phyloP scores from a whole-genome alignment of 2,888 invertebrate genomes.

The Vanessa cardui region DNA sequence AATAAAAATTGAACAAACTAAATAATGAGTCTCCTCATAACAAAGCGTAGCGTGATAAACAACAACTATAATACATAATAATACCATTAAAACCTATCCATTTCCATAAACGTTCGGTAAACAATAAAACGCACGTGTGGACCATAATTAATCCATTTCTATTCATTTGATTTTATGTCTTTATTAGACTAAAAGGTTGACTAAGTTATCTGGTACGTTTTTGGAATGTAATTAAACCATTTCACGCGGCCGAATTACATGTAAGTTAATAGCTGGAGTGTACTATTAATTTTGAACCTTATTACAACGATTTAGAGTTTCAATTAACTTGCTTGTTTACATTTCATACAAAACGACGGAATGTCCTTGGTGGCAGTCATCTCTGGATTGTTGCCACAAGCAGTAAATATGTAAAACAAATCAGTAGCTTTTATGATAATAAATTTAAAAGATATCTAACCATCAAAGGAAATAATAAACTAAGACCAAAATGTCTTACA shows the following conservation, averaged over 20 bases:
- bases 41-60: slow-evolving; percentile 12
- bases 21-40: neutral
- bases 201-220: slow-evolving; percentile 23
- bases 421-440: too few species aligned
- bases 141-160: slow-evolving; percentile 46
- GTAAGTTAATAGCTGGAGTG: neutral
- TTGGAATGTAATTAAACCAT: slow-evolving; percentile 23
- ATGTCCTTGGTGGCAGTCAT: neutral
- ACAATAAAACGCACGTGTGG: slow-evolving; percentile 46
- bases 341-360: slow-evolving; percentile 3
- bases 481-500: too few species aligned
- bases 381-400: neutral
- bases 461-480: too few species aligned
- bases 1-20: too few species aligned
- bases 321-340: neutral
- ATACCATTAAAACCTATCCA: slow-evolving; percentile 36
- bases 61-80: slow-evolving; percentile 5
- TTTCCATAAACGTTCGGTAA: slow-evolving; percentile 44
- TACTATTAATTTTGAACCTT: neutral
- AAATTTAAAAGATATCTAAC: too few species aligned
- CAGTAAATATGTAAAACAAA: neutral
- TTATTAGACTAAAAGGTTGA: slow-evolving; percentile 31
- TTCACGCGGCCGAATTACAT: neutral
- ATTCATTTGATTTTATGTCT: slow-evolving; percentile 41
- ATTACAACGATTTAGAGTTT: neutral